Conservation (phyloP, 2,888 invertebrate genomes). For the Pomacea canaliculata region DNA sequence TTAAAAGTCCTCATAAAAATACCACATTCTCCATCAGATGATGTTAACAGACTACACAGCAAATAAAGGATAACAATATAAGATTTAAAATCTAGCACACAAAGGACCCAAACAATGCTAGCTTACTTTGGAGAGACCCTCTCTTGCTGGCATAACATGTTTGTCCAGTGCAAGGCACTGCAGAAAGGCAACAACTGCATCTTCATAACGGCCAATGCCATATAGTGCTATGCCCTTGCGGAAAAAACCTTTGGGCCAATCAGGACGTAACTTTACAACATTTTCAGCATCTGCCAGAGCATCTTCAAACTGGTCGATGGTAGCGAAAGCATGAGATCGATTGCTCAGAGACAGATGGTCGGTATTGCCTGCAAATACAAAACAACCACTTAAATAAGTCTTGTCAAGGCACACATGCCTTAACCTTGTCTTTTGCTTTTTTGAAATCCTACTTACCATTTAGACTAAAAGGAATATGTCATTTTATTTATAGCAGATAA, state of each 20-base stretch:
- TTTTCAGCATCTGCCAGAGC: constrained; percentile 78
- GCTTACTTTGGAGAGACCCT: constrained; percentile 72
- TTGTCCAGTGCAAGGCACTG: constrained; percentile 75
- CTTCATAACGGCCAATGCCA: constrained; percentile 74
- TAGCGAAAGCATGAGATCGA: constrained; percentile 77
- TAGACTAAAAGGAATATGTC: too few relatives aligned
- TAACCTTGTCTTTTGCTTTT: not conserved
- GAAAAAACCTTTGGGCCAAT: constrained; percentile 79
- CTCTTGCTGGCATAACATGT: constrained; percentile 72
- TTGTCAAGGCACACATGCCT: not conserved
- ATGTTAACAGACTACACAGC: too few relatives aligned
- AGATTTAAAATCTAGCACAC: too few relatives aligned
- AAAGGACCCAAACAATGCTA: too few relatives aligned
- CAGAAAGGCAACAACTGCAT: constrained; percentile 74
- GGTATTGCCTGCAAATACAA: constrained; percentile 24
- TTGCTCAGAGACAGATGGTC: constrained; percentile 78
- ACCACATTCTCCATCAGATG: too few relatives aligned
- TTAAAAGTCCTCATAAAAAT: too few relatives aligned
- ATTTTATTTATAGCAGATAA: too few relatives aligned
- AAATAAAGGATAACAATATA: too few relatives aligned
- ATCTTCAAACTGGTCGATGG: constrained; percentile 76
- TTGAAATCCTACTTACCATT: too few relatives aligned
- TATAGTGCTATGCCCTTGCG: constrained; percentile 74
- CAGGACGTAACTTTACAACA: constrained; percentile 76
- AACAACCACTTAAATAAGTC: not conserved